Conservation (phyloP, 2,888 invertebrate species). For the Eilema caniola region DNA sequence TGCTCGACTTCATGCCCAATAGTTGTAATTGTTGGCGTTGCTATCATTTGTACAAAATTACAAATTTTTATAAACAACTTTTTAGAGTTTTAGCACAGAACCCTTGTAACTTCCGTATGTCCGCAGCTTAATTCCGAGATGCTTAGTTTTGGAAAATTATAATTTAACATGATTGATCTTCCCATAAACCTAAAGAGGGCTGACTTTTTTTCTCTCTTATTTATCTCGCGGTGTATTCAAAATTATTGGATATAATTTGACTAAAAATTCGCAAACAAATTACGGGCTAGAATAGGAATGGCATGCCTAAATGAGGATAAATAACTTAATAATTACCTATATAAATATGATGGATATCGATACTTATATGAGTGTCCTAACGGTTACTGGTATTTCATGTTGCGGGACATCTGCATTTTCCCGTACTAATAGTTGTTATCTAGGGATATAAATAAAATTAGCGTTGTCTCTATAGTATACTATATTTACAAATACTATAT, state of each 20-base stretch:
- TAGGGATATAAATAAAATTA: slow-evolving; percentile 15
- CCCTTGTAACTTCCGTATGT: neutral
- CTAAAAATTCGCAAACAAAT: neutral
- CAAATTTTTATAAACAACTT: no score
- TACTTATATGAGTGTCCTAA: neutral
- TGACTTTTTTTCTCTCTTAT: no score
- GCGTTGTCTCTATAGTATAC: neutral
- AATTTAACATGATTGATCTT: no score
- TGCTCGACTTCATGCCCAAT: no score
- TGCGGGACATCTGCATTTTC: slow-evolving; percentile 23
- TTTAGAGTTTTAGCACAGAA: neutral
- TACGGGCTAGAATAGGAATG: neutral
- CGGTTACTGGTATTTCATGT: slow-evolving; percentile 19
- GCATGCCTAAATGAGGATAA: neutral
- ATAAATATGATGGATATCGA: neutral
- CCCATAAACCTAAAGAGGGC: no score
- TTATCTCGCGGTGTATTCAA: no score
- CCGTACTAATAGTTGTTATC: slow-evolving; percentile 11
- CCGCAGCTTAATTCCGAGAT: neutral
- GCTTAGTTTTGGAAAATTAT: no score
- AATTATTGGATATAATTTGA: no score
- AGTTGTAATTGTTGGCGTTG: no score
- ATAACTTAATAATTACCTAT: neutral
- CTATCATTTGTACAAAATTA: no score
- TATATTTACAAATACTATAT: neutral